A percentile compares a stretch with the other conserved stretches of the same genome.
Conservation (phyloP, 2,797 vertebrate genomes). For the Euthynnus affinis region DNA sequence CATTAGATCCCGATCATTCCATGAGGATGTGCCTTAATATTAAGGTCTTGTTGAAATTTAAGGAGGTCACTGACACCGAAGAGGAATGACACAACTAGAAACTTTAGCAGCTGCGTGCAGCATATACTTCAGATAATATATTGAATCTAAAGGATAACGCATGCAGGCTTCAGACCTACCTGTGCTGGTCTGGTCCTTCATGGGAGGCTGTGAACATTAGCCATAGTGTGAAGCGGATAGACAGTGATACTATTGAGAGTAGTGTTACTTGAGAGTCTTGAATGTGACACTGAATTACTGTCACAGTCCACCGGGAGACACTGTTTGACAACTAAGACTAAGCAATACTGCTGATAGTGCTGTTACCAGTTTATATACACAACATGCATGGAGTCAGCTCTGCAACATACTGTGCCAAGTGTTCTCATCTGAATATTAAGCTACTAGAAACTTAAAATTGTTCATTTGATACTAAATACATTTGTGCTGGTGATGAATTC, state of each 20-base stretch:
- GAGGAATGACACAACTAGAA: not conserved
- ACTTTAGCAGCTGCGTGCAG: not conserved
- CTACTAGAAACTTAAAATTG: too few relatives aligned
- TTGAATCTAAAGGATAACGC: not conserved
- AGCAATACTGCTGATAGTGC: not conserved
- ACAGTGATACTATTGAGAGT: slow-evolving; percentile 59
- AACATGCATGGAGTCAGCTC: too few relatives aligned
- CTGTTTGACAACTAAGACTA: not conserved
- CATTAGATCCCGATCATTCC: not conserved
- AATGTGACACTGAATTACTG: slow-evolving; percentile 16
- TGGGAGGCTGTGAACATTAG: slow-evolving; percentile 55
- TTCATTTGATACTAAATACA: too few relatives aligned
- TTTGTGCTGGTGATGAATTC: too few relatives aligned
- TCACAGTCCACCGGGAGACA: slow-evolving; percentile 25
- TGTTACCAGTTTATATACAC: not conserved
- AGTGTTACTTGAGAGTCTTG: slow-evolving; percentile 62
- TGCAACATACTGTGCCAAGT: too few relatives aligned
- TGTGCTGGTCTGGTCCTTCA: slow-evolving; percentile 54
- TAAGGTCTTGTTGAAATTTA: not conserved
- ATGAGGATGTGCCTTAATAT: not conserved
- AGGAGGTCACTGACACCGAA: not conserved
- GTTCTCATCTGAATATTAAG: too few relatives aligned
- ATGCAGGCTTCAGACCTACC: slow-evolving; percentile 53
- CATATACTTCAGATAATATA: not conserved
- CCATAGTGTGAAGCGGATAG: slow-evolving; percentile 53